These are phyloP conservation scores for Calcarius lapponicus DNA, from an alignment of 2,797 vertebrate species.

Conservation along the genomic window DNA sequence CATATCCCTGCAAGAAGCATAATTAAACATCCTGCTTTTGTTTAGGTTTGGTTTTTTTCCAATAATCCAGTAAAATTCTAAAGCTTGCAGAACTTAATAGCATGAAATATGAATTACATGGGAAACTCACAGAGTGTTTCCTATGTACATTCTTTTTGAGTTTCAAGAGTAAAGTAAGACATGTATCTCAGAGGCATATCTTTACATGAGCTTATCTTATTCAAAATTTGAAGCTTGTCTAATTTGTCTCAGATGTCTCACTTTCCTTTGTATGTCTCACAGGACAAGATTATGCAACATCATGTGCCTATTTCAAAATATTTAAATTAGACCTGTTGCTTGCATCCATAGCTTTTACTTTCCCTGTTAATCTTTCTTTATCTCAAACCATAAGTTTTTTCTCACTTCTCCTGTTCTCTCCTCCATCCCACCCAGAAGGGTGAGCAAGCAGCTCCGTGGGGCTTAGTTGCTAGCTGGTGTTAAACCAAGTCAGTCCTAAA, in stretches of 20 bases:
- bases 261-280: background rate
- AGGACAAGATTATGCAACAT: background rate
- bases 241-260: background rate
- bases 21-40: background rate
- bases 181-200: background rate
- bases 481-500: background rate
- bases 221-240: background rate
- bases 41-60: background rate
- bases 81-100: background rate
- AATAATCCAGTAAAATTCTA: background rate
- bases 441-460: background rate
- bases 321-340: background rate
- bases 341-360: fast-evolving
- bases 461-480: background rate
- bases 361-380: background rate
- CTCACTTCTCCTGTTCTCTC: background rate
- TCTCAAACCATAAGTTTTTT: background rate
- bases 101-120: background rate
- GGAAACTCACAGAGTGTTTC: background rate
- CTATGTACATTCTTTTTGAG: background rate
- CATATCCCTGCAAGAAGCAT: background rate
- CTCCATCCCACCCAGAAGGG: background rate
- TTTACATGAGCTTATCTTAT: background rate
- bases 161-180: background rate
- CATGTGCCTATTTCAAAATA: background rate